Conservation (phyloP, 2,797 vertebrate genomes). For the Falco concolor region DNA sequence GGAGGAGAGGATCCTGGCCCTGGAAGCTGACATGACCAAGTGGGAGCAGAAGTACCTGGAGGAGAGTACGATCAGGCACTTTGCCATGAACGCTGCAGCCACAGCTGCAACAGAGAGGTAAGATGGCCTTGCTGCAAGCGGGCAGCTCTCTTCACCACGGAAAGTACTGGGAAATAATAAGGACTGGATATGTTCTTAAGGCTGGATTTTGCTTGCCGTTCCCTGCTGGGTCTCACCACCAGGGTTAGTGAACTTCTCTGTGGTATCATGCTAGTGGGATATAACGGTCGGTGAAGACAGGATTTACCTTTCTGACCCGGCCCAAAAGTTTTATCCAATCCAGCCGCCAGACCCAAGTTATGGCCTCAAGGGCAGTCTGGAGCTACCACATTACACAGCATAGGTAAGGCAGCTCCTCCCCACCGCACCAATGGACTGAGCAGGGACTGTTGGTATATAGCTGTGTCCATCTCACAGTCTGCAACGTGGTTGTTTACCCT, state of each 20-base stretch:
- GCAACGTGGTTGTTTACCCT: neutral
- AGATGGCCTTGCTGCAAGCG: neutral
- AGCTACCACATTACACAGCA: neutral
- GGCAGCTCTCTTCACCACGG: neutral
- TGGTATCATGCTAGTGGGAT: neutral
- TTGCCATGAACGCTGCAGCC: conserved; percentile 81
- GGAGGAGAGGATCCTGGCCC: conserved; percentile 82
- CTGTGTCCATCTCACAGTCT: neutral
- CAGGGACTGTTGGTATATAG: neutral
- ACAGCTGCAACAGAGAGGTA: conserved; percentile 78
- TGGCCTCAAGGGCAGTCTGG: neutral
- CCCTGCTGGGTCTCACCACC: rapidly evolving
- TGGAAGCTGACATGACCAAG: conserved; percentile 85
- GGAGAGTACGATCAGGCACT: conserved; percentile 84
- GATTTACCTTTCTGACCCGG: neutral
- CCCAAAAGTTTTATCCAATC: neutral
- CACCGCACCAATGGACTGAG: rapidly evolving
- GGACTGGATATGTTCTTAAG: neutral
- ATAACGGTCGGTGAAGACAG: neutral
- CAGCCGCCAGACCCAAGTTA: neutral
- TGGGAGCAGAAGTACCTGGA: conserved; percentile 89
- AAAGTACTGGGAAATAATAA: neutral
- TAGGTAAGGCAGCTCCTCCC: neutral
- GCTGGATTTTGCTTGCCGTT: neutral
- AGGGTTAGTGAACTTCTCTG: neutral